Evolutionary conservation across 2,888 invertebrate species (phyloP).

Genomic region (Loripinus fragilis): DNA sequence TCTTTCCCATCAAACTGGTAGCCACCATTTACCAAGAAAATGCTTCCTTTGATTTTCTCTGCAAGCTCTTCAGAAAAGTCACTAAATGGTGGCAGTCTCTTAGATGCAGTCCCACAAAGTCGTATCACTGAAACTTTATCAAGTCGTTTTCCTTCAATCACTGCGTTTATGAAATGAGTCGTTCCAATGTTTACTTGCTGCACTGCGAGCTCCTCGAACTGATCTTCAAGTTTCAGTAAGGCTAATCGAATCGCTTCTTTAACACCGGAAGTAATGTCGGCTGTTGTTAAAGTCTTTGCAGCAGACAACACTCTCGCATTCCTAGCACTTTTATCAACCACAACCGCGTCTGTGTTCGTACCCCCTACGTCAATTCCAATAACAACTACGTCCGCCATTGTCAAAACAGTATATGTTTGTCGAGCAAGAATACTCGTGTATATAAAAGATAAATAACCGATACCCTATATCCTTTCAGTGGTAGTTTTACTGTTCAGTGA

Average conservation of each 20-base stretch:
- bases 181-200: conserved; percentile 79
- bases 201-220: conserved; percentile 41
- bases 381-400: conserved; percentile 48
- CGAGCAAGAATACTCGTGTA: no score
- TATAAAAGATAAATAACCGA: no score
- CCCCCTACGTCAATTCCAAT: conserved; percentile 82
- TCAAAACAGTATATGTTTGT: background rate
- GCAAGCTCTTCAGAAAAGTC: conserved; percentile 75
- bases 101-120: conserved; percentile 77
- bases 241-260: conserved; percentile 50
- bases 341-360: conserved; percentile 80
- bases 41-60: conserved; percentile 58
- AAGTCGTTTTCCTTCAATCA: conserved; percentile 75
- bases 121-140: conserved; percentile 76
- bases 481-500: no score
- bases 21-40: conserved; percentile 74
- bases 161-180: conserved; percentile 81
- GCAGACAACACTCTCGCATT: conserved; percentile 63
- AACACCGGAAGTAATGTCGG: conserved; percentile 76
- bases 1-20: conserved; percentile 76
- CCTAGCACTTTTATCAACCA: conserved; percentile 57
- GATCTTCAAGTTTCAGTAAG: conserved; percentile 45
- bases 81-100: conserved; percentile 73
- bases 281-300: conserved; percentile 74
- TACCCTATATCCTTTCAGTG: no score